Percentiles rank a stretch among this genome's conserved stretches.
Evolutionary conservation across 1,140 invertebrate species (phyloP).

Genomic region (Brachionus angularis): DNA sequence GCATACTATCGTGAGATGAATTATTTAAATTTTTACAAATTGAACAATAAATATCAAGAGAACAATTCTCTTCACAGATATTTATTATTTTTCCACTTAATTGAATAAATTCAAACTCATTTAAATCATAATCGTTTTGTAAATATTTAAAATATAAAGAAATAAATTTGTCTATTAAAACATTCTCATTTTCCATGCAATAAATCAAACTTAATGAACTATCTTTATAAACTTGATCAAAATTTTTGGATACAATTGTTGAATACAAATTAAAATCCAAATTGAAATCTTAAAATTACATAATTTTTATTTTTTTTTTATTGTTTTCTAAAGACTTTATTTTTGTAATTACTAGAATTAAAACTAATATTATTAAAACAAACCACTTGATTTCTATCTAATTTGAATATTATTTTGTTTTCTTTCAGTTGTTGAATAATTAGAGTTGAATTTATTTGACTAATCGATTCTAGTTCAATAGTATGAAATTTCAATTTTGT

Average conservation of each 20-base stretch:
- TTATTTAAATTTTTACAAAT: conserved; percentile 1
- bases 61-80: conserved; percentile 31
- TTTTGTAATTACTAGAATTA: too few relatives aligned
- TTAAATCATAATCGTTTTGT: neutral
- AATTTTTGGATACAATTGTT: too few relatives aligned
- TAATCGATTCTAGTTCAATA: neutral
- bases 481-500: neutral
- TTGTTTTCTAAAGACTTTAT: too few relatives aligned
- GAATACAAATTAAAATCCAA: too few relatives aligned
- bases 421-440: neutral
- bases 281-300: too few relatives aligned
- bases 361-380: conserved; percentile 19
- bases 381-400: neutral
- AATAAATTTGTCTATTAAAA: too few relatives aligned
- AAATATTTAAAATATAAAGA: too few relatives aligned
- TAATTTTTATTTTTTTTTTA: too few relatives aligned
- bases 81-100: neutral
- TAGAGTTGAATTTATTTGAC: neutral
- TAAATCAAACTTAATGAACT: too few relatives aligned
- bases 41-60: conserved; percentile 22
- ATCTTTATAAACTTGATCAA: too few relatives aligned
- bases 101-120: neutral
- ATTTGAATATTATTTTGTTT: neutral
- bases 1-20: neutral
- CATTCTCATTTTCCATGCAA: too few relatives aligned